Evolutionary conservation across 2,888 invertebrate genomes (phyloP), one percentile per base, ranked within the genome.

Genomic region (Lepidonotus clava): DNA sequence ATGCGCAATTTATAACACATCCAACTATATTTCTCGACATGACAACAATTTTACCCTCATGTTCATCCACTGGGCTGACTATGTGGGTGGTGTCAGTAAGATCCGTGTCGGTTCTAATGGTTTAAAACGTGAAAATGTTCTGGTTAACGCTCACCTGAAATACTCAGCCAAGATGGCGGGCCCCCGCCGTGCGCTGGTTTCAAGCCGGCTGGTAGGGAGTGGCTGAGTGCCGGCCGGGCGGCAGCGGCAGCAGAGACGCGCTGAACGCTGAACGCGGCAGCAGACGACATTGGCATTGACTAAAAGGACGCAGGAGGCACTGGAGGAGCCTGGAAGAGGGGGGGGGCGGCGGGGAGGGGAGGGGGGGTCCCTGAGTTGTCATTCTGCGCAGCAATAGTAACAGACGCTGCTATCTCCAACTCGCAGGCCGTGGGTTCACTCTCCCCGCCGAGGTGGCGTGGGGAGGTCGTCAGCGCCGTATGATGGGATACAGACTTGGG

Each of bases 11-110:
- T n/a, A n/a, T n/a, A n/a, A n/a, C n/a, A n/a, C n/a, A n/a, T n/a
- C n/a, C n/a, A n/a, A n/a, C 61, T 24, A 28, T 5, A 1, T 24
- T 28, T 61, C 4, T 28, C 28, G 24, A 46, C 24, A 61, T 61
- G 61, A 61, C 61, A 61, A 61, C 61, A 61, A 61, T 61, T 61
- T 61, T 61, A 61, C 24, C 61, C 4, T 14, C 28, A 61, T 28
- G n/a, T 2, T 28, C n/a, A 61, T 11, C 21, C 28, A 1, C 8
- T 61, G 28, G 4, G 28, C 61, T 11, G 28, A 32, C 61, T n/a
- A n/a, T 2, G 2, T n/a, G n/a, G n/a, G n/a, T n/a, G n/a, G n/a
- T n/a, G n/a, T n/a, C n/a, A n/a, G n/a, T 11, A 24, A 28, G n/a
- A 1, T 1, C 28, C 24, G 61, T 28, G 8, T 61, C 28, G 28